Evolutionary conservation across 2,888 invertebrate genomes (phyloP), one percentile per base, ranked within the genome.

Genomic region (Escarpia spicata): DNA sequence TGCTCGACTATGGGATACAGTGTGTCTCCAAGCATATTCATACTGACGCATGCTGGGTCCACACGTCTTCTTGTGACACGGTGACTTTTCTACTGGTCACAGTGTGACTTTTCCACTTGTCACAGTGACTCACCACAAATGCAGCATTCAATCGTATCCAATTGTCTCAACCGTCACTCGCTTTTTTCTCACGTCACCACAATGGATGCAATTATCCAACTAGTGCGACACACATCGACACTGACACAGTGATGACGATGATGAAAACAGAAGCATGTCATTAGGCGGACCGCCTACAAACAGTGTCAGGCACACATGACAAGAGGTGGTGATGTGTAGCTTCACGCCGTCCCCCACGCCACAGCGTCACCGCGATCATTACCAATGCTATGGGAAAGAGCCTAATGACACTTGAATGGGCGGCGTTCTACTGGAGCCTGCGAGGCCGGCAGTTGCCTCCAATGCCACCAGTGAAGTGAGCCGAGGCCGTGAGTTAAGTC

Each of bases 21-120:
- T n/a, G 75, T 75, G 75, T 75, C 75, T 26, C 75, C 75, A 75
- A 75, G n/a, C 75, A n/a, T 75, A 75, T 75, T 75, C 75, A 75
- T 75, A 75, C 75, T 75, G 75, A 75, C 75, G 75, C 75, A 75
- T 75, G 75, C 75, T 75, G 75, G 75, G 75, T 75, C 26, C 19
- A 75, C 75, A 6, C n/a, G 75, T 75, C 75, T 3, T 3, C 19
- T n/a, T 75, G 75, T 19, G 19, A 26, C 75, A 26, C 26, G 26
- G 19, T 26, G 26, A 19, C 75, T 75, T 75, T 15, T 75, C 75
- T 26, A 75, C 75, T 75, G 2, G 75, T 75, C 75, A 75, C 75
- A 26, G 19, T 6, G 75, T 75, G 75, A 75, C 6, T 75, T 75
- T 3, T 52, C 52, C 52, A 52, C 52, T 52, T 52, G 52, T 52